Conservation (phyloP, 2,797 vertebrate genomes). For the Cuculus canorus region DNA sequence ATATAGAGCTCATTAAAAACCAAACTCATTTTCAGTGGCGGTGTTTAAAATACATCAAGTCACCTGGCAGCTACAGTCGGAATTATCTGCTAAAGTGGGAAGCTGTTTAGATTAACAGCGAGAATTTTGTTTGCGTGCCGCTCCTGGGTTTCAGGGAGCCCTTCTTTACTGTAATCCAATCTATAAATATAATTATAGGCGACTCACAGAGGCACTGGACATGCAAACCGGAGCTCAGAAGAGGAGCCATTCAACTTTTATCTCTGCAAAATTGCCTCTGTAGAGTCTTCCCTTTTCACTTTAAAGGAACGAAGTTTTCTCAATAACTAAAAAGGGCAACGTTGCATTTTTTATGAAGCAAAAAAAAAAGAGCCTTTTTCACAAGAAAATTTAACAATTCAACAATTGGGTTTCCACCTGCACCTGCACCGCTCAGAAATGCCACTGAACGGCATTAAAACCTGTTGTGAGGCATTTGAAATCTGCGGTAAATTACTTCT, state of each 20-base stretch:
- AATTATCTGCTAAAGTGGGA: conserved; percentile 14
- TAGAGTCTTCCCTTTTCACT: conserved; percentile 23
- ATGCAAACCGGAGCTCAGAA: neutral
- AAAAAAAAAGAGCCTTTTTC: neutral
- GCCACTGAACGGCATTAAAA: neutral
- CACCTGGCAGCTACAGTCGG: neutral
- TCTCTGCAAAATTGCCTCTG: conserved; percentile 12
- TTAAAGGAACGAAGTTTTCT: conserved; percentile 34
- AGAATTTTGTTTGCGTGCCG: neutral
- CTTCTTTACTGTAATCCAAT: neutral
- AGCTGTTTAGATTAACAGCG: neutral
- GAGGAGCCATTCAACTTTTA: neutral
- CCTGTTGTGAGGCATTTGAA: neutral
- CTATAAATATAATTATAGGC: neutral
- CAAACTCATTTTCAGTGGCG: conserved; percentile 4
- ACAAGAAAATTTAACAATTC: conserved; percentile 25
- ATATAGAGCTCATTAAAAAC: neutral
- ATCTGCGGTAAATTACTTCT: conserved; percentile 3
- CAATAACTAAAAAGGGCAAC: conserved; percentile 55
- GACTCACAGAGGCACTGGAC: neutral
- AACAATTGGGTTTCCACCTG: neutral
- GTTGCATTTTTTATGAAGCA: conserved; percentile 57
- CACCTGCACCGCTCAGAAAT: neutral
- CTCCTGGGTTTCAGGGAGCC: neutral
- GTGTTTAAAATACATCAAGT: conserved; percentile 17